These are phyloP conservation scores for Drosophila arawakana DNA, from an alignment of 1,140 invertebrate species.

Conservation along the genomic window DNA sequence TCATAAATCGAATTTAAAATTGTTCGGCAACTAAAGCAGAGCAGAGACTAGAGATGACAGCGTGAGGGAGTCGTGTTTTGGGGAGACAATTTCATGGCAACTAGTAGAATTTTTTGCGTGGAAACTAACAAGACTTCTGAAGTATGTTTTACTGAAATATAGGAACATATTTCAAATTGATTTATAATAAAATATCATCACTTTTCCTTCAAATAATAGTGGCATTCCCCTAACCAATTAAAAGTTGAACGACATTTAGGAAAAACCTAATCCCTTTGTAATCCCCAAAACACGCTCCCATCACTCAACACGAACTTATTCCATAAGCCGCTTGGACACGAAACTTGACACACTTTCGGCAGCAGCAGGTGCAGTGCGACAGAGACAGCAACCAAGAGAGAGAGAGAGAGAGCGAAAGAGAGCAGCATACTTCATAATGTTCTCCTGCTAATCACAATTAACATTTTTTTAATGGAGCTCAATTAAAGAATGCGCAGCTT, in stretches of 20 bases:
- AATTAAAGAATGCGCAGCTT: conserved; percentile 67
- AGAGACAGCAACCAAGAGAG: neutral
- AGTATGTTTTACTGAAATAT: no score
- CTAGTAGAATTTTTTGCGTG: no score
- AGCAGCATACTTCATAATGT: conserved; percentile 15
- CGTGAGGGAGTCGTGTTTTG: neutral
- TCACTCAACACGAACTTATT: neutral
- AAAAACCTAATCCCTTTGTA: no score
- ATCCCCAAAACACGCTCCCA: neutral
- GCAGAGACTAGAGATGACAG: conserved; percentile 7
- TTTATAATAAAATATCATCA: no score
- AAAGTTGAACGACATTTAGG: no score
- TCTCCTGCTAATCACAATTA: conserved; percentile 70
- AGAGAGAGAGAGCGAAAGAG: neutral
- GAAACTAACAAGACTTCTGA: no score
- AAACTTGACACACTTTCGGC: neutral
- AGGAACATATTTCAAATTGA: no score
- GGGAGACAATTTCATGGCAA: neutral
- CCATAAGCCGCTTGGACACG: neutral
- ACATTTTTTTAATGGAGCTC: conserved; percentile 73
- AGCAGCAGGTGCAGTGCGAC: neutral
- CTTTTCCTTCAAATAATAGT: no score
- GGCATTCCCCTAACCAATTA: no score
- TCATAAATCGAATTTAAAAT: conserved; percentile 52
- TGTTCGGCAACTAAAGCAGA: conserved; percentile 20